phyloP scores from a whole-genome alignment of 2,888 invertebrate species.

The Drosophila prolongata region DNA sequence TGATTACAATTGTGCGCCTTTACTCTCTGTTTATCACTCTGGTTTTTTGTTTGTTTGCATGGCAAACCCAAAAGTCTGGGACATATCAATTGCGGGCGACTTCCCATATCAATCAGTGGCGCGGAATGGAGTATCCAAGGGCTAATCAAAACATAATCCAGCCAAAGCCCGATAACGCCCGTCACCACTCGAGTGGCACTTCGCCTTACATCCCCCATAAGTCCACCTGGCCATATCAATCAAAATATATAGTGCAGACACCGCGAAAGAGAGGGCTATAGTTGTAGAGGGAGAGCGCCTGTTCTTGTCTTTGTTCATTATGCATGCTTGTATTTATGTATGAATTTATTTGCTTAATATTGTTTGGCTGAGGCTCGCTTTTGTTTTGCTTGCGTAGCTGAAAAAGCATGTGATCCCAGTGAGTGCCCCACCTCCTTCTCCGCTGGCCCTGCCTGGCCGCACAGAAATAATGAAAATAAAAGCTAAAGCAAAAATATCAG shows the following conservation, averaged over 20 bases:
- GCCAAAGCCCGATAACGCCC: slow-evolving; percentile 38
- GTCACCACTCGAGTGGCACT: slow-evolving; percentile 44
- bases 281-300: not conserved
- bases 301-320: slow-evolving; percentile 28
- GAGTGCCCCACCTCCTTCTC: slow-evolving; percentile 49
- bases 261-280: slow-evolving; percentile 4
- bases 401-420: slow-evolving; percentile 72
- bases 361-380: slow-evolving; percentile 51
- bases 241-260: slow-evolving; percentile 43
- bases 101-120: slow-evolving; percentile 43
- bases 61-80: slow-evolving; percentile 21
- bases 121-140: slow-evolving; percentile 33
- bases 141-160: slow-evolving; percentile 63
- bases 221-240: slow-evolving; percentile 62
- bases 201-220: slow-evolving; percentile 14
- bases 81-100: slow-evolving; percentile 13
- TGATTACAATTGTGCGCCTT: slow-evolving; percentile 55
- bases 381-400: slow-evolving; percentile 75
- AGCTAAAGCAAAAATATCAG: slow-evolving; percentile 32
- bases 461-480: slow-evolving; percentile 42
- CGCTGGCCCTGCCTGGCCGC: not conserved
- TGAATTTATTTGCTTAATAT: slow-evolving; percentile 66
- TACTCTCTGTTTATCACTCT: not conserved
- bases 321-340: slow-evolving; percentile 30
- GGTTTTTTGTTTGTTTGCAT: not conserved